phyloP scores from a whole-genome alignment of 2,888 invertebrate genomes.

The Pilophorus perplexus region DNA sequence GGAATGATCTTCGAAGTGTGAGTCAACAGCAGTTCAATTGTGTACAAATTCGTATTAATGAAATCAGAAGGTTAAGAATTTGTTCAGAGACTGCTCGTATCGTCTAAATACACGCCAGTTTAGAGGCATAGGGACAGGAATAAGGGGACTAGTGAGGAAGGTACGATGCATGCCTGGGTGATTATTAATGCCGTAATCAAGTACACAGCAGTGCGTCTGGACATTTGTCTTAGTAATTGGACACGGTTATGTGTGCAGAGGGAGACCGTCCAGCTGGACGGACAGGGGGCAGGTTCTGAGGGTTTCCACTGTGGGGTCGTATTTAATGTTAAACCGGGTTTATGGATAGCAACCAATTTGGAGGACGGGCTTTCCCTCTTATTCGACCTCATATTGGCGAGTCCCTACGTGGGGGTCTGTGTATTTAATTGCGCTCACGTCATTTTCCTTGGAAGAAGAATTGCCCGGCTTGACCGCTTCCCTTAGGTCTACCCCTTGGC shows the following conservation, averaged over 20 bases:
- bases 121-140: too few relatives aligned
- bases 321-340: slow-evolving; percentile 34
- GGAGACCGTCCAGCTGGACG: slow-evolving; percentile 6
- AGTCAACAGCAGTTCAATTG: too few relatives aligned
- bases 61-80: too few relatives aligned
- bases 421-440: slow-evolving; percentile 30
- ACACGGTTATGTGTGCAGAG: slow-evolving; percentile 28
- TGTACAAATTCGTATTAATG: too few relatives aligned
- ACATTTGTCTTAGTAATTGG: slow-evolving; percentile 38
- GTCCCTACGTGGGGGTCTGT: neutral
- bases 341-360: slow-evolving; percentile 38
- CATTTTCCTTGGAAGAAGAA: slow-evolving; percentile 26
- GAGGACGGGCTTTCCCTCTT: slow-evolving; percentile 2
- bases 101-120: too few relatives aligned
- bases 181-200: slow-evolving; percentile 39
- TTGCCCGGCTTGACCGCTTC: slow-evolving; percentile 19
- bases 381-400: slow-evolving; percentile 4
- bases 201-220: slow-evolving; percentile 31
- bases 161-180: slow-evolving; percentile 1
- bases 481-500: neutral
- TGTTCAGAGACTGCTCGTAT: too few relatives aligned
- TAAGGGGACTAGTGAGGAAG: too few relatives aligned
- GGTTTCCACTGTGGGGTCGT: slow-evolving; percentile 13
- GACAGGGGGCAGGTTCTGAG: too few relatives aligned
- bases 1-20: too few relatives aligned